These are phyloP conservation scores for Drosophila littoralis DNA, from an alignment of 1,140 invertebrate species.

Conservation along the genomic window DNA sequence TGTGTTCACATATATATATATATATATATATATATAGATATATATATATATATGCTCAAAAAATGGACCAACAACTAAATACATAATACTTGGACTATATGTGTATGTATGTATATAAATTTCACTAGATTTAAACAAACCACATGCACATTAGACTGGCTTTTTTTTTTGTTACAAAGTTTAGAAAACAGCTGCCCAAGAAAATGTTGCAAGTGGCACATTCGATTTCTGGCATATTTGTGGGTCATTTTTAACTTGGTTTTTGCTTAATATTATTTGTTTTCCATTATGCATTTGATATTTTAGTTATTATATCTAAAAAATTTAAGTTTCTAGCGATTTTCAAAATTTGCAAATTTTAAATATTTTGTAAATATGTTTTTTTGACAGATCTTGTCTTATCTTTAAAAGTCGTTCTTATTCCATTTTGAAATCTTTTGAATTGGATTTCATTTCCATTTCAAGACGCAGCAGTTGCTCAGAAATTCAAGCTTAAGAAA, in stretches of 20 bases:
- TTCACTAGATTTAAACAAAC: constrained; percentile 42
- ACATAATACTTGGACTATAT: constrained; percentile 78
- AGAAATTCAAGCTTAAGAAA: too few species aligned
- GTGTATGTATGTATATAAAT: constrained; percentile 51
- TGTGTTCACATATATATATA: constrained; percentile 29
- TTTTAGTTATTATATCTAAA: too few species aligned
- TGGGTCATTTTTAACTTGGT: not conserved
- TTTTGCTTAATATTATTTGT: not conserved
- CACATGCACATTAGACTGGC: constrained; percentile 25
- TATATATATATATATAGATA: constrained; percentile 36
- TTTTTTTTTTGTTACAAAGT: not conserved
- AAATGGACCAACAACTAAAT: constrained; percentile 82
- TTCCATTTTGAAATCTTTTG: too few species aligned
- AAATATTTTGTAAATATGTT: too few species aligned
- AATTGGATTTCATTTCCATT: too few species aligned
- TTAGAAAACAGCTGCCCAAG: not conserved
- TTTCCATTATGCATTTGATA: not conserved
- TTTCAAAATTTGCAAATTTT: too few species aligned
- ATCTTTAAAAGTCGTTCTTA: too few species aligned
- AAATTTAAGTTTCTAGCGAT: too few species aligned
- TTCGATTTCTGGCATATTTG: too few species aligned
- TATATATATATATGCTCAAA: constrained; percentile 57
- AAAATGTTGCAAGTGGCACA: not conserved
- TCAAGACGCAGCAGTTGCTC: too few species aligned
- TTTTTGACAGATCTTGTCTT: too few species aligned